Base-by-base conservation (phyloP, 2,113 vertebrate genomes). In the Sceloporus tristichus region DNA sequence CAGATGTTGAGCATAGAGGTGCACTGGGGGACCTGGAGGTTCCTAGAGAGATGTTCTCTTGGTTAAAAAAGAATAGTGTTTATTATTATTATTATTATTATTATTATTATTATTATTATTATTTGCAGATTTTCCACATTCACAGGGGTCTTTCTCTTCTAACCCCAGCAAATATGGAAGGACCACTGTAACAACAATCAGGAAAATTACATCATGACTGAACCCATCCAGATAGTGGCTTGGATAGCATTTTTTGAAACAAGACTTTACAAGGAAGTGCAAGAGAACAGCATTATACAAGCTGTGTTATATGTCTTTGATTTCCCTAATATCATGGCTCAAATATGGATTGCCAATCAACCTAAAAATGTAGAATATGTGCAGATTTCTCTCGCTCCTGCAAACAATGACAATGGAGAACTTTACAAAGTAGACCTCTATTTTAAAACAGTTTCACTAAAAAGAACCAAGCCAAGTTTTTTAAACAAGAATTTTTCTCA, bases 281-380 rank as follows among this genome's bases (percentile, higher is more conserved):
- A 68, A n/a, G 19, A 79, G 62, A 19, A 79, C 19, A 48, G 75
- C 75, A 53, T 79, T 19, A 34, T 79, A 29, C 48, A 68, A 34
- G 19, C 27, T 48, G 48, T 48, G 7, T 48, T 48, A 48, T 5
- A 48, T 79, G n/a, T 40, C 75, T 86, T 86, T 86, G 75, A 70
- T 86, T 29, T 86, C 62, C 27, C 62, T 75, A 68, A 68, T 53
- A n/a, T 16, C 34, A 13, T 70, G 19, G 68, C 68, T 86, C 21
- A 38, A 79, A 66, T 86, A 42, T 19, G 42, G 85, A 86, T 79
- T 79, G 62, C 65, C 77, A 79, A 70, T 86, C 85, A 54, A 1
- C 62, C 65, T 70, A 66, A 78, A 38, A 79, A 34, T 25, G 21
- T 85, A 48, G 5, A 48, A 9, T 40, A 18, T 66, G 3, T n/a